Percentiles rank a stretch among this genome's conserved stretches.
Evolutionary conservation across 2,888 invertebrate genomes (phyloP).

Genomic region (Iphiclides podalirius): DNA sequence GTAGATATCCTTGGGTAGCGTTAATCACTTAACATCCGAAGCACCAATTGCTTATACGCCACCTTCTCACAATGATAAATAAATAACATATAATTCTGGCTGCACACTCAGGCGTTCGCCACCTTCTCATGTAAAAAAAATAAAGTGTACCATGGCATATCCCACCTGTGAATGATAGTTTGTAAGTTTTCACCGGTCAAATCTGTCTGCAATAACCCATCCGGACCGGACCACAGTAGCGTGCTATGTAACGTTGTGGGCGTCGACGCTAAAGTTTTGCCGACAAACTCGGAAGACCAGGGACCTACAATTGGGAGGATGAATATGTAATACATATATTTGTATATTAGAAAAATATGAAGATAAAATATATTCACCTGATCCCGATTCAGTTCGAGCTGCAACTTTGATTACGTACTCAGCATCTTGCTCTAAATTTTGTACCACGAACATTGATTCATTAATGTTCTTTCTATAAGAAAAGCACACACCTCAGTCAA

Average conservation of each 20-base stretch:
- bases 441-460: constrained; percentile 83
- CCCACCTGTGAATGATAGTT: constrained; percentile 83
- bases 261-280: constrained; percentile 82
- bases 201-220: constrained; percentile 89
- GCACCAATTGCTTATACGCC: too few species aligned
- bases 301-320: constrained; percentile 77
- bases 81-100: too few species aligned
- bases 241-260: constrained; percentile 80
- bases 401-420: constrained; percentile 89
- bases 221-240: constrained; percentile 87
- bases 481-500: background rate
- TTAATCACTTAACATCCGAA: too few species aligned
- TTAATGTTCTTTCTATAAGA: constrained; percentile 68
- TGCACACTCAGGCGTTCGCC: too few species aligned
- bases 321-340: background rate
- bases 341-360: too few species aligned
- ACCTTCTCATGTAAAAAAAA: too few species aligned
- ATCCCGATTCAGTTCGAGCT: constrained; percentile 87
- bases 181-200: constrained; percentile 88
- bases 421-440: constrained; percentile 85
- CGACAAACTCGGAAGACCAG: constrained; percentile 87
- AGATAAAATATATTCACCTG: constrained; percentile 66
- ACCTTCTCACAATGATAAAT: too few species aligned
- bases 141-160: too few species aligned
- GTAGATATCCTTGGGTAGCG: too few species aligned